Base-by-base conservation (phyloP, 2,888 invertebrate genomes). In the Sminthurides aquaticus region DNA sequence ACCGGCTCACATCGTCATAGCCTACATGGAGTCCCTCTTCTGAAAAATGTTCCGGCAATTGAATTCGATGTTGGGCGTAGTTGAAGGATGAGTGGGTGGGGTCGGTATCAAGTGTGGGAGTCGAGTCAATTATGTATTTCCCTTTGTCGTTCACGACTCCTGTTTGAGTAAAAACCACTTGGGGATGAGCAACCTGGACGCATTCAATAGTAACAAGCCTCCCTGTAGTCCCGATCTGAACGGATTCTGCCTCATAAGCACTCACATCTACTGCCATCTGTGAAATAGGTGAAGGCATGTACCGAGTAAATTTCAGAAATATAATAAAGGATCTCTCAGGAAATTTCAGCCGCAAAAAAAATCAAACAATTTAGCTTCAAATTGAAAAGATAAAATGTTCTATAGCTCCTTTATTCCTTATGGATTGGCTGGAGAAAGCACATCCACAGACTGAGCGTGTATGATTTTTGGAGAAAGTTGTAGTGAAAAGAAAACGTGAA, bases 131-230 rank as follows among this genome's bases (percentile, higher is more conserved):
- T 3, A 63, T 29, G 29, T 58, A 57, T 20, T 63, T 49, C 2
- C 57, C 57, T 27, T 57, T 26, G 8, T 26, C 25, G 49, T 63
- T 29, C 3, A 63, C 57, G 5, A 57, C 57, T 15, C 63, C 63
- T 1, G 63, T 63, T 52, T 63, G 63, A 52, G 63, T 63, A 25
- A 48, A 58, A 15, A 57, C 24, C 11, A 63, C 63, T 58, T 63
- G 57, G 3, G 57, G 63, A 3, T 57, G 57, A 52, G 57, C 63
- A 5, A 57, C 49, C 25, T 63, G 63, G 3, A 57, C 34, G 43
- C 43, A 34, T 34, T 64, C 64, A 22, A 64, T 60, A 8, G 57
- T 52, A 5, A 64, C 55, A 5, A 59, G 24, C 3, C 43, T 52
- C 3, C 59, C 64, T 28, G 58, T 54, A 3, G 58, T 64, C 1